A percentile compares a stretch with the other conserved stretches of the same genome.
phyloP scores from a whole-genome alignment of 2,888 invertebrate genomes.

The Exocentrus adspersus region DNA sequence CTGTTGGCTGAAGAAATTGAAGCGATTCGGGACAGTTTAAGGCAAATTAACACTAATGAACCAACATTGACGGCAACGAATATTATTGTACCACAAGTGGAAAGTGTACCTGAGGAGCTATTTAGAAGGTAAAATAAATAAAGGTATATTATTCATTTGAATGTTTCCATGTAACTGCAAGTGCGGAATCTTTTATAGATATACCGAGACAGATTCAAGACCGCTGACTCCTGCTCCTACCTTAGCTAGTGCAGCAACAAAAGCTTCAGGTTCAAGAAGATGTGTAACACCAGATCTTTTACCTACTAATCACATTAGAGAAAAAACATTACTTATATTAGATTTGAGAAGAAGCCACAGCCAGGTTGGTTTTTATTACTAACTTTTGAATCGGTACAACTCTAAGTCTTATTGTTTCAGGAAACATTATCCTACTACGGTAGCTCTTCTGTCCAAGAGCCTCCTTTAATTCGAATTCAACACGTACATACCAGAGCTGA shows the following conservation, averaged over 20 bases:
- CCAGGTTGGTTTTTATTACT: conserved; percentile 63
- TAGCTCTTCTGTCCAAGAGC: conserved; percentile 60
- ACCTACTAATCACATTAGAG: conserved; percentile 61
- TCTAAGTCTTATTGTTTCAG: conserved; percentile 46
- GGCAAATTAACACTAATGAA: conserved; percentile 51
- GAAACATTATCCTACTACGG: conserved; percentile 68
- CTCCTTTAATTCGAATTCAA: conserved; percentile 59
- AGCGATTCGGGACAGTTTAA: conserved; percentile 56
- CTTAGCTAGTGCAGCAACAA: conserved; percentile 76
- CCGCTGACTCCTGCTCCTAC: conserved; percentile 85
- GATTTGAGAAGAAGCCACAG: conserved; percentile 76
- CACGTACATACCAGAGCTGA: conserved; percentile 51
- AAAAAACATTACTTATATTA: conserved; percentile 76
- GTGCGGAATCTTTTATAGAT: too few species aligned
- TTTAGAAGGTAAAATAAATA: conserved; percentile 74
- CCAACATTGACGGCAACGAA: conserved; percentile 41
- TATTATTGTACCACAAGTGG: conserved; percentile 58
- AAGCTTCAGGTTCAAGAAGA: conserved; percentile 72
- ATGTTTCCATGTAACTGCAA: too few species aligned
- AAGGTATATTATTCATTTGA: too few species aligned
- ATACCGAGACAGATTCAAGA: conserved; percentile 86
- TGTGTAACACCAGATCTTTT: conserved; percentile 80
- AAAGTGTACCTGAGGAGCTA: conserved; percentile 79
- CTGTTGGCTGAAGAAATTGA: conserved; percentile 60
- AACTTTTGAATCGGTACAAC: background rate